These are phyloP conservation scores for Cerceris rybyensis DNA, from an alignment of 2,888 invertebrate species.

Conservation along the genomic window DNA sequence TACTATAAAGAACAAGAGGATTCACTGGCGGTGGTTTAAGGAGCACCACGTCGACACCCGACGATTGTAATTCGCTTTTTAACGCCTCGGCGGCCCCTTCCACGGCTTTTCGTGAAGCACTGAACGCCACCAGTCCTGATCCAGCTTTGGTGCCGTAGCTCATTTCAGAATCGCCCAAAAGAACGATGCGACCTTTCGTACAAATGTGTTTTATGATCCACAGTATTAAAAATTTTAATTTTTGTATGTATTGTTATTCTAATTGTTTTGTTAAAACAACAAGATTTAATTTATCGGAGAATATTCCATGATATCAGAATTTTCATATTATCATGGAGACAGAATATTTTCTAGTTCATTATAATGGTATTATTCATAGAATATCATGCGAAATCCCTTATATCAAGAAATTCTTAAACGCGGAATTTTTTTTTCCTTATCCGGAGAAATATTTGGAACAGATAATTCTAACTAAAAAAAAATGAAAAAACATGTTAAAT, in stretches of 20 bases:
- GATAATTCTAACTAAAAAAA: too few species aligned
- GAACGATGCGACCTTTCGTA: slow-evolving; percentile 74
- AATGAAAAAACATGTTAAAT: too few species aligned
- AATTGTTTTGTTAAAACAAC: neutral
- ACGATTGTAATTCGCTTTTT: slow-evolving; percentile 86
- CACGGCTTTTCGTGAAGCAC: slow-evolving; percentile 88
- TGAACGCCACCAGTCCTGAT: slow-evolving; percentile 84
- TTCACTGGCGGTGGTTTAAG: slow-evolving; percentile 85
- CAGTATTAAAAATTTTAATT: neutral
- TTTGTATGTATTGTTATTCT: neutral
- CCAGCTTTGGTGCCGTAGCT: slow-evolving; percentile 82
- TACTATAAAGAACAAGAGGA: slow-evolving; percentile 73
- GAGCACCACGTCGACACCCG: slow-evolving; percentile 89
- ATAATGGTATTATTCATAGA: too few species aligned
- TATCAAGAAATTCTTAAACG: too few species aligned
- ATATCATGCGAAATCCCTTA: too few species aligned
- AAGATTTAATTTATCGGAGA: neutral
- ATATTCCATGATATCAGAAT: too few species aligned
- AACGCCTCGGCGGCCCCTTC: slow-evolving; percentile 91
- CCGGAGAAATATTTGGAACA: too few species aligned
- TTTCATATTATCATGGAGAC: too few species aligned
- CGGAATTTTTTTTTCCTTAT: too few species aligned
- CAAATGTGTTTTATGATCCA: slow-evolving; percentile 8
- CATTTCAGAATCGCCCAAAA: slow-evolving; percentile 73
- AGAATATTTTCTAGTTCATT: too few species aligned